Conservation (phyloP, 2,888 invertebrate species). For the Leptothorax acervorum region DNA sequence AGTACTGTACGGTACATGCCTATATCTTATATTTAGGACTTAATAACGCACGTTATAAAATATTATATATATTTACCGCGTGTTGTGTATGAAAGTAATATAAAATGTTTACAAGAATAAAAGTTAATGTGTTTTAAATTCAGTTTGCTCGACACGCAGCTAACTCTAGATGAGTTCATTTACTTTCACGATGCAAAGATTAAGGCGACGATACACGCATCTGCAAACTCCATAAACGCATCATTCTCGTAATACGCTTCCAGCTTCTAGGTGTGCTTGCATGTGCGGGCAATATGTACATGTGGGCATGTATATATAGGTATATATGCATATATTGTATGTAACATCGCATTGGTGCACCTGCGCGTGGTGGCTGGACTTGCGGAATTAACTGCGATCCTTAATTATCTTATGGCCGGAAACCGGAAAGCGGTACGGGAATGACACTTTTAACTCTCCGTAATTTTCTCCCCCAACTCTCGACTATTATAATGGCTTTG, state of each 20-base stretch:
- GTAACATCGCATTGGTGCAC: conserved; percentile 32
- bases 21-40: background rate
- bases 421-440: conserved; percentile 54
- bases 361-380: conserved; percentile 42
- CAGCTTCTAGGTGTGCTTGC: background rate
- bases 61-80: background rate
- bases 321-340: background rate
- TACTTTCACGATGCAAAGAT: conserved; percentile 18
- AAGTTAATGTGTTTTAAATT: background rate
- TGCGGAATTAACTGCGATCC: conserved; percentile 50
- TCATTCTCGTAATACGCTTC: conserved; percentile 24
- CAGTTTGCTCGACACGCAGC: background rate
- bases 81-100: background rate
- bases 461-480: conserved; percentile 34
- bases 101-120: background rate
- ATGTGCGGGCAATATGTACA: background rate
- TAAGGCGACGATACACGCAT: conserved; percentile 27
- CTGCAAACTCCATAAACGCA: conserved; percentile 24
- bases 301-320: background rate
- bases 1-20: background rate
- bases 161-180: background rate
- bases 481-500: conserved; percentile 37
- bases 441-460: conserved; percentile 56
- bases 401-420: conserved; percentile 52
- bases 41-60: background rate